These are phyloP conservation scores for Lanius ludovicianus DNA, from an alignment of 2,113 vertebrate genomes.

Conservation along the genomic window DNA sequence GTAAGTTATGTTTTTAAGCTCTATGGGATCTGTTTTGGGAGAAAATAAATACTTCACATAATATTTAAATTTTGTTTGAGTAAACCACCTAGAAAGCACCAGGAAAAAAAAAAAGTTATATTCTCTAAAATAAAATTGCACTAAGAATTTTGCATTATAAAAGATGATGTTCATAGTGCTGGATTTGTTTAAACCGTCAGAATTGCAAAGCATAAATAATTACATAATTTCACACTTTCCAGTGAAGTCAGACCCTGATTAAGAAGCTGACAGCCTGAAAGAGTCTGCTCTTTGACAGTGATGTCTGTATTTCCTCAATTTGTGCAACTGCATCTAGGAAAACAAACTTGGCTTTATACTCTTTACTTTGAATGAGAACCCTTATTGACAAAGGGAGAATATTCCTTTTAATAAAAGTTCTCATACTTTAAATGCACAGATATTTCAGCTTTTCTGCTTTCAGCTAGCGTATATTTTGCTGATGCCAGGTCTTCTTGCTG, in stretches of 20 bases:
- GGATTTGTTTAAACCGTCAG: constrained; percentile 29
- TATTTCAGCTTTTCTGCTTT: constrained; percentile 35
- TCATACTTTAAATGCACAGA: background rate
- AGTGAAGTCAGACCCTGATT: constrained; percentile 43
- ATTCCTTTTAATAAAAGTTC: constrained; percentile 4
- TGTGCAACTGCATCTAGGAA: background rate
- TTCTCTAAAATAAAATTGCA: background rate
- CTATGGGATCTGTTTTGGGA: background rate
- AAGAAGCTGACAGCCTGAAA: constrained; percentile 37
- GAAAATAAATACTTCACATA: background rate
- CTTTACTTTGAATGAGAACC: constrained; percentile 5
- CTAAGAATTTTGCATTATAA: constrained; percentile 25
- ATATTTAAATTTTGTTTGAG: background rate
- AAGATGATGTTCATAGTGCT: constrained; percentile 8
- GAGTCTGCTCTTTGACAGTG: background rate
- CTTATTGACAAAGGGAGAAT: background rate
- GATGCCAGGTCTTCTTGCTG: constrained; percentile 7
- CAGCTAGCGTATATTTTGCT: background rate
- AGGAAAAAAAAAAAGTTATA: background rate
- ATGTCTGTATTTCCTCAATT: constrained; percentile 36
- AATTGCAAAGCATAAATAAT: constrained; percentile 49
- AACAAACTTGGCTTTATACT: background rate
- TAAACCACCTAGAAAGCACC: background rate
- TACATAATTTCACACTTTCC: constrained; percentile 44
- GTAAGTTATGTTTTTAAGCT: background rate